These are phyloP conservation scores for Minunthozetes semirufus DNA, from an alignment of 2,888 invertebrate species.

Conservation along the genomic window DNA sequence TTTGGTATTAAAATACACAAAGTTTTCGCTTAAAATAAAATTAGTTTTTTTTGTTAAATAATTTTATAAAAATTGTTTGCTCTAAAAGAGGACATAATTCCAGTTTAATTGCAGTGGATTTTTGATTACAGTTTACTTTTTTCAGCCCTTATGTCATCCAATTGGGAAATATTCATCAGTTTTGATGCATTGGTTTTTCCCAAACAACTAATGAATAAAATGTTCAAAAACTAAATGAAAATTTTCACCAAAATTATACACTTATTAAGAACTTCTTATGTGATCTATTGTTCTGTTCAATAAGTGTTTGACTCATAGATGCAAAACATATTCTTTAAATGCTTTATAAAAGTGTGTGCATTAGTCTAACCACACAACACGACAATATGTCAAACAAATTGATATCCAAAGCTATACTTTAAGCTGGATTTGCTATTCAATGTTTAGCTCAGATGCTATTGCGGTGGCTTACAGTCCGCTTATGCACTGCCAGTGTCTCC, in stretches of 20 bases:
- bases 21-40: neutral
- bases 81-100: constrained; percentile 16
- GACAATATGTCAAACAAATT: constrained; percentile 32
- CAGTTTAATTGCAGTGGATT: constrained; percentile 19
- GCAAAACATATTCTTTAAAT: neutral
- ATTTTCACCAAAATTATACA: too few species aligned
- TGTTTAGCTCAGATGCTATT: constrained; percentile 14
- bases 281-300: too few species aligned
- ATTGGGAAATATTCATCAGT: neutral
- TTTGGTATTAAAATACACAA: neutral
- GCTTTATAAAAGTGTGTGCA: neutral
- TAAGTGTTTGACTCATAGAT: neutral
- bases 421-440: constrained; percentile 25
- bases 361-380: neutral
- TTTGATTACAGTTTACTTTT: neutral
- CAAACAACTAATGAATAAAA: too few species aligned
- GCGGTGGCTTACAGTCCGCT: constrained; percentile 1
- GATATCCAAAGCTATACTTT: constrained; percentile 28
- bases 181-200: too few species aligned
- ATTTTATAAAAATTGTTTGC: neutral
- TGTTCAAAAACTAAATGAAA: too few species aligned
- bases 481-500: neutral
- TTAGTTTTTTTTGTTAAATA: neutral
- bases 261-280: too few species aligned
- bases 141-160: neutral